Percentiles rank a stretch among this genome's conserved stretches.
Evolutionary conservation across 2,888 invertebrate species (phyloP).

Genomic region (Epistrophe eligans): DNA sequence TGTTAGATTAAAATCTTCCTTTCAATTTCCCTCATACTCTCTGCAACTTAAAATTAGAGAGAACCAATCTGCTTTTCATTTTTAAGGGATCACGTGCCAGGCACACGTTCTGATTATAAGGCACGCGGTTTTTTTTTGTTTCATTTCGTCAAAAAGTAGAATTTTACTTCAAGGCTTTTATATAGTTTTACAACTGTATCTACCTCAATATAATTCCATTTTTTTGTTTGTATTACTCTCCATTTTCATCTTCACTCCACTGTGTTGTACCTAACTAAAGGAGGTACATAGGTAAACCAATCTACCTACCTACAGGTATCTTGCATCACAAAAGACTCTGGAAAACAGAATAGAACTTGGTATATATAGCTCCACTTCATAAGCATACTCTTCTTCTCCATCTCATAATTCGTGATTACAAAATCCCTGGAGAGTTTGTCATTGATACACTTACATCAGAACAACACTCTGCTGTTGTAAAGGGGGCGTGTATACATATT

Average conservation of each 20-base stretch:
- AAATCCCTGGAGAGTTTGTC: conserved; percentile 72
- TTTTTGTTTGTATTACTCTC: background rate
- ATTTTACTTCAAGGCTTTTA: conserved; percentile 27
- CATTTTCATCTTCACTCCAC: background rate
- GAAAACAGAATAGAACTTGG: conserved; percentile 15
- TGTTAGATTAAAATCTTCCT: conserved; percentile 38
- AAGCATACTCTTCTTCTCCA: conserved; percentile 48
- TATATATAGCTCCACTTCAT: background rate
- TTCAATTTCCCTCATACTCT: conserved; percentile 21
- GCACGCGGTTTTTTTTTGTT: background rate
- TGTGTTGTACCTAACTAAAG: background rate
- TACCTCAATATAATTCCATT: conserved; percentile 22
- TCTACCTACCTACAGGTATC: conserved; percentile 19
- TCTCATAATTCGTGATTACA: conserved; percentile 73
- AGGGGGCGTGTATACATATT: conserved; percentile 4
- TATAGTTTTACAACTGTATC: conserved; percentile 45
- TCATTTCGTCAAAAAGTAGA: background rate
- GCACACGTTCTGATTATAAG: conserved; percentile 13
- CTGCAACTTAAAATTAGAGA: background rate
- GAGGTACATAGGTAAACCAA: background rate
- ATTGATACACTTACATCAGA: conserved; percentile 68
- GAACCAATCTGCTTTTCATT: conserved; percentile 7
- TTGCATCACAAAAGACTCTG: conserved; percentile 26
- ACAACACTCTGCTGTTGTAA: background rate
- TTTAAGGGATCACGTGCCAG: conserved; percentile 35